Base-by-base conservation (phyloP, 2,113 vertebrate genomes). In the Mirza zaza region DNA sequence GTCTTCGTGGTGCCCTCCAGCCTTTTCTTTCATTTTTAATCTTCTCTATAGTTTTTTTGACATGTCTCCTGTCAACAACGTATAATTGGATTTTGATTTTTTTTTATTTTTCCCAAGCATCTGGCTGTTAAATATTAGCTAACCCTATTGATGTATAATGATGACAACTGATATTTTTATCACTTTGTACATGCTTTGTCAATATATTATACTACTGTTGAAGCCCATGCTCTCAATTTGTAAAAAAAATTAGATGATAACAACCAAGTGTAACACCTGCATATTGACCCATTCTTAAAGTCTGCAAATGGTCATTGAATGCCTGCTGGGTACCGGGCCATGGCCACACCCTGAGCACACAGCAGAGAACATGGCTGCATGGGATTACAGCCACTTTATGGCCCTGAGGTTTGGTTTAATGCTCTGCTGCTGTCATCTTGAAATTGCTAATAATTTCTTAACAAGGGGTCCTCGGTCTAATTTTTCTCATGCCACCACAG, bases 21-120 rank as follows among this genome's bases (percentile, higher is more conserved):
- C 36, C 90, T 82, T 57, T 75, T 59, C 50, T 79, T 76, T 68
- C 32, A 39, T 65, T 65, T 82, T 39, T 83, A 57, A 65, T 55
- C 34, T 68, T 57, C 79, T 67, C 68, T 45, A 2, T 77, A 20
- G 39, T 39, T 68, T 61, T 92, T 52, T 70, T 11, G 23, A 42
- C 27, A 48, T 61, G 50, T 45, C n/a, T 70, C 61, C 70, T 77
- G 52, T 84, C 85, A 84, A 39, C 20, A 50, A 2, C 20, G 55
- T 42, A n/a, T 89, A 76, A 89, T 52, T 89, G 27, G 27, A 13
- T 61, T 89, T 92, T 65, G 65, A 55, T 67, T 83, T 84, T 75
- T 52, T 82, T 63, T 7, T 8, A 45, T 45, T 70, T 50, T 67
- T 75, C 23, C 14, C 32, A 70, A 79, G 42, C 50, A 42, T 70